Percentiles rank a stretch among this genome's conserved stretches.
Conservation (phyloP, 1,140 invertebrate species). For the Zaprionus capensis region DNA sequence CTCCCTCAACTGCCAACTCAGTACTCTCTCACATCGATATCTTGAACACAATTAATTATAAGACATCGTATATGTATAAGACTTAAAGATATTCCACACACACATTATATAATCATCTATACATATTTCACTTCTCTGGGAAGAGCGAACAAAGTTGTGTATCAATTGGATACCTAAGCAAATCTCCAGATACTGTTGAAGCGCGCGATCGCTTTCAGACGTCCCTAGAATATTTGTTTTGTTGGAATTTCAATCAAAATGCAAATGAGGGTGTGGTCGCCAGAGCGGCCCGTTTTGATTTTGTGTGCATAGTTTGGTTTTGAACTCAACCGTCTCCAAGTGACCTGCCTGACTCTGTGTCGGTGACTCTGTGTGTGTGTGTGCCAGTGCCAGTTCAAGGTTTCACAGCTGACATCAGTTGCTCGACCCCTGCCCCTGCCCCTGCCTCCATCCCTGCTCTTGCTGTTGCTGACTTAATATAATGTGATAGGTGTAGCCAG, state of each 20-base stretch:
- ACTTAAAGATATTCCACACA: too few relatives aligned
- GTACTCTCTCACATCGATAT: too few relatives aligned
- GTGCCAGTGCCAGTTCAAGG: conserved; percentile 18
- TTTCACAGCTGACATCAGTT: conserved; percentile 10
- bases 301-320: conserved; percentile 8
- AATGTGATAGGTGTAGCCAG: conserved; percentile 8
- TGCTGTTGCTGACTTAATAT: conserved; percentile 2
- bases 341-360: not conserved
- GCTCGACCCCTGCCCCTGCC: not conserved
- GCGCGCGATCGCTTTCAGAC: not conserved
- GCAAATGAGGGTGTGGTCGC: conserved; percentile 39
- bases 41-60: too few relatives aligned
- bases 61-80: too few relatives aligned
- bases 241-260: conserved; percentile 21
- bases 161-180: not conserved
- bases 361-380: not conserved
- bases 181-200: not conserved
- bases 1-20: not conserved
- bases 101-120: not conserved
- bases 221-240: not conserved
- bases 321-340: conserved; percentile 9
- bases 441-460: not conserved
- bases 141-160: not conserved
- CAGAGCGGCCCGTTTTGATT: not conserved
- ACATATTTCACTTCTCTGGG: not conserved